Evolutionary conservation across 2,113 vertebrate species (phyloP).

Genomic region (Atlantisia rogersi): DNA sequence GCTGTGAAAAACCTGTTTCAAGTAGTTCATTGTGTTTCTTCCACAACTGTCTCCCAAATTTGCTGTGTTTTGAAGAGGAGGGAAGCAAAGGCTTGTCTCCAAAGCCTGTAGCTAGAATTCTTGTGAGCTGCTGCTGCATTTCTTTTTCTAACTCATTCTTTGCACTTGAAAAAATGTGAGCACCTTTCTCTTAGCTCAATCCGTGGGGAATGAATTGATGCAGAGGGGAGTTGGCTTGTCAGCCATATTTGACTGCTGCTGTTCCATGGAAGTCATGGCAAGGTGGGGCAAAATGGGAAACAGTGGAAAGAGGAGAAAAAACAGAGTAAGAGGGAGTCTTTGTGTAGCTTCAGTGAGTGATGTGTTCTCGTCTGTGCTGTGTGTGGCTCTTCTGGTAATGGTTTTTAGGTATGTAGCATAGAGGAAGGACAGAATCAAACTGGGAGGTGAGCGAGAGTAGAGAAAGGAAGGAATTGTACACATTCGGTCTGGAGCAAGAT

Average conservation of each 20-base stretch:
- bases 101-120: neutral
- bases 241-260: neutral
- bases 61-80: neutral
- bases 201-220: neutral
- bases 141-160: neutral
- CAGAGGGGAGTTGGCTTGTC: neutral
- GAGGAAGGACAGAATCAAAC: neutral
- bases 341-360: neutral
- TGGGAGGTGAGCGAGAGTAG: neutral
- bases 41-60: neutral
- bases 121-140: neutral
- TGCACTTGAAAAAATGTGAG: neutral
- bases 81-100: neutral
- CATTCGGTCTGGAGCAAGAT: neutral
- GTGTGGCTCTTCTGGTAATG: neutral
- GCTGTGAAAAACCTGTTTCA: slow-evolving; percentile 35
- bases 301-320: neutral
- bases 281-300: neutral
- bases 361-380: rapidly evolving
- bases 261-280: neutral
- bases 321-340: rapidly evolving
- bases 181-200: neutral
- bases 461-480: neutral
- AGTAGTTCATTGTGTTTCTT: neutral
- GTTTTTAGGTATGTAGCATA: neutral